Evolutionary conservation across 1,140 invertebrate species (phyloP).

Genomic region (Aleiodes sp.): DNA sequence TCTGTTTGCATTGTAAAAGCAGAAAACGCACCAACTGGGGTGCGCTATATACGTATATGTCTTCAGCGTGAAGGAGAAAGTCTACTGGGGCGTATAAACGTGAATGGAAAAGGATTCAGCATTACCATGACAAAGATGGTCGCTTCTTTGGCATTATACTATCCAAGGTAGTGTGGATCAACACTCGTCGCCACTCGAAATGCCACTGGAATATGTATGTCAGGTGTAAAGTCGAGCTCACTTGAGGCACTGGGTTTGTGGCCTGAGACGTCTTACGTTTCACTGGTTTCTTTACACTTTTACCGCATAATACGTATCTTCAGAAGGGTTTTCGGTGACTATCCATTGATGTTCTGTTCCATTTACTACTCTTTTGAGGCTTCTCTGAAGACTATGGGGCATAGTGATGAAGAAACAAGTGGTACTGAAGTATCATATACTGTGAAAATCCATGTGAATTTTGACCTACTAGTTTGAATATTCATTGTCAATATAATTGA

Average conservation of each 20-base stretch:
- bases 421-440: no score
- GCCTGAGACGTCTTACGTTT: background rate
- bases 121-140: constrained; percentile 32
- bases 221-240: constrained; percentile 3
- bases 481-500: background rate
- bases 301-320: no score
- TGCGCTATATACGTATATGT: background rate
- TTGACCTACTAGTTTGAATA: background rate
- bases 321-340: no score
- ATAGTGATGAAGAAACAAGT: no score
- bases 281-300: background rate
- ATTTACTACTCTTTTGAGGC: no score
- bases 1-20: background rate
- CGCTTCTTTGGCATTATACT: constrained; percentile 2
- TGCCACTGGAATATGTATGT: constrained; percentile 30
- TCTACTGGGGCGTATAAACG: constrained; percentile 18
- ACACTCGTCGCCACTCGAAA: constrained; percentile 2
- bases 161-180: constrained; percentile 17
- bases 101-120: constrained; percentile 5
- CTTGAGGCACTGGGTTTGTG: background rate
- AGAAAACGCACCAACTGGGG: background rate
- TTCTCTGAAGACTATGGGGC: no score
- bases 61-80: constrained; percentile 10
- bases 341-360: no score
- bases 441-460: no score